Evolutionary conservation across 2,113 vertebrate genomes (phyloP).

Genomic region (Dolichallabes microphthalmus): DNA sequence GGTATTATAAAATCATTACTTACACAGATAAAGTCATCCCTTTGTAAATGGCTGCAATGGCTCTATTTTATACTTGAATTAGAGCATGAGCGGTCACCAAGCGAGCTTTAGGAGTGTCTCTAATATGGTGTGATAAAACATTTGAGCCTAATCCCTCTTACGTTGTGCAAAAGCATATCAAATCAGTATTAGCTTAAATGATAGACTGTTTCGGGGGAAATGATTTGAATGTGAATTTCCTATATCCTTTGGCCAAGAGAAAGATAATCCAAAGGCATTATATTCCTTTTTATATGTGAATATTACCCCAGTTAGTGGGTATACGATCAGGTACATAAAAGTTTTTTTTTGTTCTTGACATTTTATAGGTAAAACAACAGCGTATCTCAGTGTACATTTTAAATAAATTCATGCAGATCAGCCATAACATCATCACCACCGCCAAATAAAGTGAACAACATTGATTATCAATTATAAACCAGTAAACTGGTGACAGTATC

Average conservation of each 20-base stretch:
- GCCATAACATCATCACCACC: too few species aligned
- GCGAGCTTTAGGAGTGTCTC: slow-evolving; percentile 15
- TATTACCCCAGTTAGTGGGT: not conserved
- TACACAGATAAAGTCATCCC: not conserved
- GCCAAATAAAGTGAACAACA: too few species aligned
- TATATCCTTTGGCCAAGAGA: not conserved
- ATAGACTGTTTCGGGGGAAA: not conserved
- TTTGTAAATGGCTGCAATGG: not conserved
- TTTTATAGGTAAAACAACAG: too few species aligned
- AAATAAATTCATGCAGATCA: too few species aligned
- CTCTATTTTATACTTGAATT: not conserved
- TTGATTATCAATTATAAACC: too few species aligned
- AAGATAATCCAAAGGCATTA: not conserved
- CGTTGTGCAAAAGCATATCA: not conserved
- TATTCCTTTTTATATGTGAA: not conserved
- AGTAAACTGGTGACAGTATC: too few species aligned
- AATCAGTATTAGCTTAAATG: slow-evolving; percentile 7
- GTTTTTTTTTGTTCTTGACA: too few species aligned
- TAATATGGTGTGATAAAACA: not conserved
- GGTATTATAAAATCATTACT: not conserved
- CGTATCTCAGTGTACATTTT: too few species aligned
- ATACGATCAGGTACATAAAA: too few species aligned
- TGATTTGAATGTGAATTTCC: not conserved
- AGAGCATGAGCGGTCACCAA: slow-evolving; percentile 5
- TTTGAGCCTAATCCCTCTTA: not conserved